Base-by-base conservation (phyloP, 2,113 vertebrate species). In the Dendrocopos noguchii region DNA sequence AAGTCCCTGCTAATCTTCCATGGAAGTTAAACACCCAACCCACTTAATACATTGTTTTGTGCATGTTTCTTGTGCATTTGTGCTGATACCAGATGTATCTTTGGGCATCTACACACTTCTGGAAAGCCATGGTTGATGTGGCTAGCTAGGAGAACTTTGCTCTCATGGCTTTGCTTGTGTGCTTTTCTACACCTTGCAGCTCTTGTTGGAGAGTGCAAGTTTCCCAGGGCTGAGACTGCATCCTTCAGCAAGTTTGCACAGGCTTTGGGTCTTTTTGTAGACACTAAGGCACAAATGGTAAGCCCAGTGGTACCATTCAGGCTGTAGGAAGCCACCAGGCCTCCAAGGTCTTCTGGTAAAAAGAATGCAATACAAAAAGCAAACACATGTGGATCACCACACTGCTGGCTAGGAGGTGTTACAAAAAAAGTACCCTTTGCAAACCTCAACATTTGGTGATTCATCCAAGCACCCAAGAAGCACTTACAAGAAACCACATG, bases 401-500 rank as follows among this genome's bases (percentile, higher is more conserved):
- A 44, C 55, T 81, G 21, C 72, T 90, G 66, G 78, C 59, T 87
- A 78, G 81, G 27, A 88, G 27, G 42, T 77, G 55, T 76, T 93
- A 84, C 67, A 71, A 90, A 93, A 93, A 95, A 93, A 75, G 47
- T 84, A 91, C 63, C 4, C 2, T 24, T 33, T n/a, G 68, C 66
- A 84, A 84, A 88, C 80, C n/a, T 81, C 88, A 94, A 22, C 70
- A 52, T 52, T 25, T 3, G 10, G 13, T 94, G 90, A 88, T 90
- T 96, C 80, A 93, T 79, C 42, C 42, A 87, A 65, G 39, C 59
- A 91, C 74, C 60, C 88, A 81, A 81, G 80, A 81, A 88, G 56
- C 29, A 52, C 55, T 90, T 94, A 94, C 8, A 59, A 72, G 85
- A 92, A 96, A 79, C 77, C 77, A 88, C 63, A 46, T 84, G 80